Percentiles rank a stretch among this genome's conserved stretches.
Conservation (phyloP, 1,140 invertebrate species). For the Cyrtorhinus lividipennis region DNA sequence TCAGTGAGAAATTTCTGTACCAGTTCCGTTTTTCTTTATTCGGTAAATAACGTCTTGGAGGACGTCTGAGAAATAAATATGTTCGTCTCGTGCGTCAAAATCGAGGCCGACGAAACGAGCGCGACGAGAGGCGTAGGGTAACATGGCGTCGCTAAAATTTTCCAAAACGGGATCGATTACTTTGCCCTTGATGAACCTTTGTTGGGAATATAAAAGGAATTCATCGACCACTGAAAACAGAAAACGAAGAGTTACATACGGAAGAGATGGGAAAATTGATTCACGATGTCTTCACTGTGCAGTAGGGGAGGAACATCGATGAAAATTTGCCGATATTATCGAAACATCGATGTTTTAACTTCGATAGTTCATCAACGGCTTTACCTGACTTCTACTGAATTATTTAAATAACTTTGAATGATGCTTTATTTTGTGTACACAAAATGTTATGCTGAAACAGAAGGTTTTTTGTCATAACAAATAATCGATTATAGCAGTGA, state of each 20-base stretch:
- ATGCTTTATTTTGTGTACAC: too few species aligned
- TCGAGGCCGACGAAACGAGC: conserved; percentile 95
- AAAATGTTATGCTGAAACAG: not conserved
- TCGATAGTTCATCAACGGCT: not conserved
- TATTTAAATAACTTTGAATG: too few species aligned
- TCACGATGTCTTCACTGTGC: too few species aligned
- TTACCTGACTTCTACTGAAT: too few species aligned
- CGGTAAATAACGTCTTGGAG: conserved; percentile 93
- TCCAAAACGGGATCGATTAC: conserved; percentile 76
- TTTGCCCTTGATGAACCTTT: conserved; percentile 91
- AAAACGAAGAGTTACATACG: too few species aligned
- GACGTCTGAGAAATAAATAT: conserved; percentile 94
- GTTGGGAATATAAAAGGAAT: conserved; percentile 94
- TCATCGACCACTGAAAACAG: conserved; percentile 54
- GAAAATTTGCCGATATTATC: not conserved
- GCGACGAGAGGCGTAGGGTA: conserved; percentile 75
- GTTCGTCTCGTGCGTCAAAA: conserved; percentile 79
- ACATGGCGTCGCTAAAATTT: conserved; percentile 86
- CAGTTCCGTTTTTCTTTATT: conserved; percentile 77
- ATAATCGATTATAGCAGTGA: too few species aligned
- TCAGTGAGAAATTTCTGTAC: conserved; percentile 26
- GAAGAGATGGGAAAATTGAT: too few species aligned
- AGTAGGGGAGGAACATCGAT: too few species aligned
- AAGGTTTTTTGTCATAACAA: not conserved
- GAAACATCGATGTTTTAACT: not conserved